A percentile compares a stretch with the other conserved stretches of the same genome.
phyloP scores from a whole-genome alignment of 30 jellyfish, hydroid and myxozoan species.

The Turritopsis dohrnii region DNA sequence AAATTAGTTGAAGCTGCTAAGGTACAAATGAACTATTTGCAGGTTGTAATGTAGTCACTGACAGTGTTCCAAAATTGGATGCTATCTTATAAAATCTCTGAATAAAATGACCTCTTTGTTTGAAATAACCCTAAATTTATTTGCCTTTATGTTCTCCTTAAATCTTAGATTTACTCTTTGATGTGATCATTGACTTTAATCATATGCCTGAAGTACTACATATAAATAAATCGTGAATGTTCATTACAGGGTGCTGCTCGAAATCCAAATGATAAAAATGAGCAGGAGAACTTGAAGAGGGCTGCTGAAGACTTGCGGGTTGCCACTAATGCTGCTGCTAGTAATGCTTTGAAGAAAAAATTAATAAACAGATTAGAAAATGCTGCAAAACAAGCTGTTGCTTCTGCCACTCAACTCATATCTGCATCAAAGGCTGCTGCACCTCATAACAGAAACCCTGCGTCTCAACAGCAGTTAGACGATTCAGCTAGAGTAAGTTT shows the following conservation, averaged over 20 bases:
- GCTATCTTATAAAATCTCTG: too few relatives aligned
- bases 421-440: slow-evolving; percentile 94
- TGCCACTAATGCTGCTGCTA: slow-evolving; percentile 97
- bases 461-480: slow-evolving; percentile 85
- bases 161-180: too few relatives aligned
- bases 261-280: slow-evolving; percentile 88
- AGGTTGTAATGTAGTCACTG: too few relatives aligned
- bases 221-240: too few relatives aligned
- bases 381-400: slow-evolving; percentile 96
- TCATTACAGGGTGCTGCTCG: slow-evolving; percentile 87
- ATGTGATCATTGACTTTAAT: too few relatives aligned
- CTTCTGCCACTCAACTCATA: slow-evolving; percentile 89
- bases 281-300: slow-evolving; percentile 79
- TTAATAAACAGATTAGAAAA: slow-evolving; percentile 78
- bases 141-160: too few relatives aligned
- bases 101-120: too few relatives aligned
- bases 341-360: slow-evolving; percentile 86
- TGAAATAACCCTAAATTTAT: too few relatives aligned
- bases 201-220: neutral
- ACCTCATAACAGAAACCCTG: slow-evolving; percentile 72
- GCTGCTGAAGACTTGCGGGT: slow-evolving; percentile 97
- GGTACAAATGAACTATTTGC: slow-evolving; percentile 27
- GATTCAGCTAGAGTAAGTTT: slow-evolving; percentile 67
- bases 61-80: too few relatives aligned
- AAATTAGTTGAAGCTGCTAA: slow-evolving; percentile 87